Base-by-base conservation (phyloP, 2,113 vertebrate genomes). In the Grammomys surdaster region DNA sequence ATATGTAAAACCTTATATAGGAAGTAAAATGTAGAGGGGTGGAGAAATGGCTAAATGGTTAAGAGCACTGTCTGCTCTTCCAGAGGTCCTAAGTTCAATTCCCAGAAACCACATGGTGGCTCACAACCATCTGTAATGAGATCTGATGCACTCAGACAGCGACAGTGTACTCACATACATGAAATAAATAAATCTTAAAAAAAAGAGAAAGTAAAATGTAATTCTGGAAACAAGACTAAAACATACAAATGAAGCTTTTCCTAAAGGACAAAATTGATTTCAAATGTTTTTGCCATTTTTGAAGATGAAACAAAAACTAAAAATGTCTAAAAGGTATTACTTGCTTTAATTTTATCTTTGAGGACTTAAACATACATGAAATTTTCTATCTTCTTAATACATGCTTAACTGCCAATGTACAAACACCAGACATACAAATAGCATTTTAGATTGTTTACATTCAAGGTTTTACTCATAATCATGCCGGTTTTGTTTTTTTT, bases 401-500 rank as follows among this genome's bases (percentile, higher is more conserved):
- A 63, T 84, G 31, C 8, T 70, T 95, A n/a, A 8, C 31, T 92
- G 7, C 2, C 75, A 82, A 69, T 70, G 73, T 60, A 60, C 76
- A 95, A 90, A 4, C 4, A 70, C 82, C 24, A 95, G 36, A 1
- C 88, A 95, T 93, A 17, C 33, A 92, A 89, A 89, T 40, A 77
- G 2, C 5, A 65, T 36, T 12, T 16, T 40, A 40, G n/a, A 26
- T 4, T 26, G 3, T 17, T 72, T 72, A 24, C 26, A 56, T 72
- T 8, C 2, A 36, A 87, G 26, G 36, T n/a, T 88, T 13, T 2
- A 1, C 69, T 17, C 48, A 73, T 3, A 56, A 8, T 3, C 3
- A 40, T 70, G 12, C 8, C 14, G 26, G 36, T 28, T n/a, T 56
- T 26, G 2, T 11, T 0, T 65, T 65, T 65, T 65, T 65, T 60